phyloP scores from a whole-genome alignment of 1,140 invertebrate species.

The Geopemphigus sp. region DNA sequence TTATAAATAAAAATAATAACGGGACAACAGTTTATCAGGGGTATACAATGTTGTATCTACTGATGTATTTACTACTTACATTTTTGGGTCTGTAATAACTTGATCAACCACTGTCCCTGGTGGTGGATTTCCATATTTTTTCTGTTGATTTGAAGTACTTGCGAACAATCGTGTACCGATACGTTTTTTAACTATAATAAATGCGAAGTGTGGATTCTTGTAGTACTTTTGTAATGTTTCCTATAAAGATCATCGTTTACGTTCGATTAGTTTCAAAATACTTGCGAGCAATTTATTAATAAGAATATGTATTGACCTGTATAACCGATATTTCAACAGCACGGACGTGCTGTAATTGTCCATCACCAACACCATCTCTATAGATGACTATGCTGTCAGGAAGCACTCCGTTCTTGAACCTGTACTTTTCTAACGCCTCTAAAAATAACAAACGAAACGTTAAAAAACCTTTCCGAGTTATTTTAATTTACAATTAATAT shows the following conservation, averaged over 20 bases:
- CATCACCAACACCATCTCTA: constrained; percentile 80
- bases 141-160: background rate
- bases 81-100: constrained; percentile 74
- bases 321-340: constrained; percentile 62
- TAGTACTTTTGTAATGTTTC: background rate
- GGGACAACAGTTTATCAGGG: background rate
- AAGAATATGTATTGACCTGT: constrained; percentile 42
- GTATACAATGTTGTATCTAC: background rate
- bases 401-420: constrained; percentile 56
- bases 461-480: background rate
- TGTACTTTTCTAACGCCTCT: constrained; percentile 61
- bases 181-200: constrained; percentile 73
- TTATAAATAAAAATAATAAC: background rate
- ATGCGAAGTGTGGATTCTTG: constrained; percentile 55
- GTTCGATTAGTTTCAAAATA: background rate
- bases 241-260: constrained; percentile 13
- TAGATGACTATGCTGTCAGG: constrained; percentile 67
- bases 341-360: constrained; percentile 69
- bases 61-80: constrained; percentile 58
- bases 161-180: constrained; percentile 70
- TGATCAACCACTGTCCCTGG: constrained; percentile 85
- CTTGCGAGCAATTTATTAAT: background rate
- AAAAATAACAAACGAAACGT: background rate
- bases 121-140: constrained; percentile 65
- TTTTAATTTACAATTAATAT: too few species aligned